Evolutionary conservation across 2,888 invertebrate species (phyloP).

Genomic region (Rotaria sp.): DNA sequence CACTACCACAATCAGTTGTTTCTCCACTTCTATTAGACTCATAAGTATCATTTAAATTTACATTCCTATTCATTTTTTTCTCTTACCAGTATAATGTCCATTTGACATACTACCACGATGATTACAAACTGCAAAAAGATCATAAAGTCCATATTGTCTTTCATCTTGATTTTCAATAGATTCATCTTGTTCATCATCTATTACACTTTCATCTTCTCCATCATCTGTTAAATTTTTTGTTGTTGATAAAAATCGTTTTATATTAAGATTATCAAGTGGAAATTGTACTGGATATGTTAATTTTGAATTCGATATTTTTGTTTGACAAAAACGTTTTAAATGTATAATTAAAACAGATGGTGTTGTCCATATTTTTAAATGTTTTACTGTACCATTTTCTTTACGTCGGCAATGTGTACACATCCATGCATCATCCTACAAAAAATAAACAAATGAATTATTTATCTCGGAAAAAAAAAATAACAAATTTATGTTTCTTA

Average conservation of each 20-base stretch:
- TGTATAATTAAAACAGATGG: constrained; percentile 40
- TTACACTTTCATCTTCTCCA: not conserved
- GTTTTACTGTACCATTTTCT: constrained; percentile 34
- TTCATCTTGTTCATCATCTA: not conserved
- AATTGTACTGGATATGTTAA: constrained; percentile 36
- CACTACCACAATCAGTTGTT: too few relatives aligned
- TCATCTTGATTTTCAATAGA: not conserved
- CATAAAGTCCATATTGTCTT: constrained; percentile 17
- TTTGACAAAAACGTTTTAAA: constrained; percentile 39
- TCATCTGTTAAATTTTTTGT: not conserved
- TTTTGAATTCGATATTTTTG: constrained; percentile 38
- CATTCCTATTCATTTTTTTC: too few relatives aligned
- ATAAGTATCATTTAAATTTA: too few relatives aligned
- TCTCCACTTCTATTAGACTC: too few relatives aligned
- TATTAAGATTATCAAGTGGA: constrained; percentile 29
- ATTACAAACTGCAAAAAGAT: constrained; percentile 40
- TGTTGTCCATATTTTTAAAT: constrained; percentile 32
- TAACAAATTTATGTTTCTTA: too few relatives aligned
- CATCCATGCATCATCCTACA: constrained; percentile 39
- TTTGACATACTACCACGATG: constrained; percentile 38
- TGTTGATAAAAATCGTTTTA: constrained; percentile 27
- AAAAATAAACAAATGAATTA: not conserved
- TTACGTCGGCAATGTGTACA: constrained; percentile 36
- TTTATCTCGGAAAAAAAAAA: too few relatives aligned
- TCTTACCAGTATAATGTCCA: constrained; percentile 38